Evolutionary conservation across 2,888 invertebrate genomes (phyloP).

Genomic region (Heliconius aoede): DNA sequence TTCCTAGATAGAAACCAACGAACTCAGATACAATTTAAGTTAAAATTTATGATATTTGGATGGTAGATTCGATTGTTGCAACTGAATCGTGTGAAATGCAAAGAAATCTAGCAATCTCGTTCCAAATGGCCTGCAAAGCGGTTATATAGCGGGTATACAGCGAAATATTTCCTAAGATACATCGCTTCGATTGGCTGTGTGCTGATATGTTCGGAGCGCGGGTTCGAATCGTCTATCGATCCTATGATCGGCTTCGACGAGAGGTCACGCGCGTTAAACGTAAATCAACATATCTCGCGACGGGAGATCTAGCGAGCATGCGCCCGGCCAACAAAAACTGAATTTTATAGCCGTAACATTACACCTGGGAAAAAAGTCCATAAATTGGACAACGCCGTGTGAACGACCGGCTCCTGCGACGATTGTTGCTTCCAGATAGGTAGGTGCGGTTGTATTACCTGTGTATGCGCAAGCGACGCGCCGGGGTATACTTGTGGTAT

Average conservation of each 20-base stretch:
- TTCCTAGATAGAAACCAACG: constrained; percentile 37
- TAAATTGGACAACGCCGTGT: constrained; percentile 76
- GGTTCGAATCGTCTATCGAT: constrained; percentile 81
- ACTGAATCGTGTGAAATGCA: constrained; percentile 71
- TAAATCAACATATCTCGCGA: constrained; percentile 84
- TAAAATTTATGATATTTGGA: constrained; percentile 53
- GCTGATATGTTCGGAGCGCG: constrained; percentile 76
- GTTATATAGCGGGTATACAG: constrained; percentile 63
- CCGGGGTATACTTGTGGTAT: background rate
- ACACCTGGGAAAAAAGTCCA: constrained; percentile 78
- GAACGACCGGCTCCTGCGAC: constrained; percentile 65
- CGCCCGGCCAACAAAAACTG: constrained; percentile 79
- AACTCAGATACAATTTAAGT: constrained; percentile 45
- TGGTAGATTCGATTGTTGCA: constrained; percentile 50
- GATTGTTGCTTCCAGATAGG: constrained; percentile 52
- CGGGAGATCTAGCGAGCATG: constrained; percentile 81
- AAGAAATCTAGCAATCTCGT: constrained; percentile 76
- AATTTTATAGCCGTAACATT: constrained; percentile 81
- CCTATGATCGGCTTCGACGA: constrained; percentile 80
- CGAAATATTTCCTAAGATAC: constrained; percentile 81
- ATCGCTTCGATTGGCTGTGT: constrained; percentile 80
- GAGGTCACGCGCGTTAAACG: constrained; percentile 83
- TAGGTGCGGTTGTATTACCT: constrained; percentile 36
- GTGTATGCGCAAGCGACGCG: background rate
- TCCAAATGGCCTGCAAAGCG: constrained; percentile 62